Base-by-base conservation (phyloP, 2,888 invertebrate species). In the Chymomyza procnemis region DNA sequence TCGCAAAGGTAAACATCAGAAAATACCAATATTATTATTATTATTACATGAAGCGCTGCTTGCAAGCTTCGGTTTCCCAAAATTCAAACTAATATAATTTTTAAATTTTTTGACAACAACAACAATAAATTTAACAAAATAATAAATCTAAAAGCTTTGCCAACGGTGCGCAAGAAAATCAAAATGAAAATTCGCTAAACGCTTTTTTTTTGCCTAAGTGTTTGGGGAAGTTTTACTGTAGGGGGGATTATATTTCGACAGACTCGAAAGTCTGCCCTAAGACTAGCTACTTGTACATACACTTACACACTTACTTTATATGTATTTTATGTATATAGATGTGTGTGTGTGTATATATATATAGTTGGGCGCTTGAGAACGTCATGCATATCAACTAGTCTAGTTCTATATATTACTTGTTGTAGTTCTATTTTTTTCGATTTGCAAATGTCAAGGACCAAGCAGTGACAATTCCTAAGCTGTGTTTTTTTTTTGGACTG, bases 111-210 rank as follows among this genome's bases (percentile, higher is more conserved):
- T 72, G 71, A 61, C 48, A 2, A 18, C 34, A 41, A n/a, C 34
- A 50, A 16, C 16, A 18, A 50, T 4, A 50, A 18, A 50, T 14
- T 6, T 18, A 50, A 16, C 48, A 50, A 18, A 50, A 16, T 12
- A 2, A 50, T 50, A 50, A 18, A 50, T 50, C 16, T 50, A 18
- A 18, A 50, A 18, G 16, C 16, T 50, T 18, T 18, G 18, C 69
- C 71, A 73, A 72, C 74, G 54, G 48, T 69, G 74, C 74, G 74
- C 71, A 72, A 72, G 71, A 67, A 71, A 74, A 72, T 69, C 61
- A 61, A 66, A 71, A 72, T 64, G 64, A 69, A 72, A 74, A 72
- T 74, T 75, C 72, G 75, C 69, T 74, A 64, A 16, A 50, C 48
- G 14, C 59, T 73, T 67, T 71, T 71, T 56, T 73, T 67, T 71